A percentile compares a stretch with the other conserved stretches of the same genome.
Evolutionary conservation across 2,888 invertebrate genomes (phyloP).

Genomic region (Elegia similella): DNA sequence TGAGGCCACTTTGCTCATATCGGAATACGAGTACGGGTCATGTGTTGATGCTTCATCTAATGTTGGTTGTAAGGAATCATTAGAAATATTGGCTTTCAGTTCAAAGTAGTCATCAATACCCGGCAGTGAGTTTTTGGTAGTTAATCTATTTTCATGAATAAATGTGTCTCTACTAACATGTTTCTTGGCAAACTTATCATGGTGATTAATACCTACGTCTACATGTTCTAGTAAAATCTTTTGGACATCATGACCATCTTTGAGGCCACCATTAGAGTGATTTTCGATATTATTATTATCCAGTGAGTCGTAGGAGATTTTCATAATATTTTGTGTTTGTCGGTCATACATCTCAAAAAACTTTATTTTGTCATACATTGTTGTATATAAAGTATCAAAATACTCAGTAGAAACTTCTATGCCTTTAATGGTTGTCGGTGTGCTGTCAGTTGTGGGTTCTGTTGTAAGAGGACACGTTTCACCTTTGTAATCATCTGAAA

Average conservation of each 20-base stretch:
- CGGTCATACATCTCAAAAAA: constrained; percentile 69
- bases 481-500: constrained; percentile 1
- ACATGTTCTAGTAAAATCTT: constrained; percentile 41
- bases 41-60: neutral
- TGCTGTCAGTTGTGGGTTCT: neutral
- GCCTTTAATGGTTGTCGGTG: neutral
- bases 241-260: neutral
- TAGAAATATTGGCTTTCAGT: neutral
- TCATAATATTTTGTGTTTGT: constrained; percentile 35
- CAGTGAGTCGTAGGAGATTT: neutral
- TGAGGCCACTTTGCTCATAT: constrained; percentile 27
- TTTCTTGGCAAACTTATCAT: constrained; percentile 47
- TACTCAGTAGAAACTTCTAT: neutral
- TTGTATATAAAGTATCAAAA: constrained; percentile 28
- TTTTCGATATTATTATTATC: constrained; percentile 26
- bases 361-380: constrained; percentile 56
- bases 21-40: neutral
- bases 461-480: constrained; percentile 21
- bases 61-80: neutral
- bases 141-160: neutral
- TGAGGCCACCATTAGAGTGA: constrained; percentile 11
- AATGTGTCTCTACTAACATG: constrained; percentile 32
- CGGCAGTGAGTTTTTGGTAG: neutral
- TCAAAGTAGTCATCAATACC: neutral
- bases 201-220: constrained; percentile 33